phyloP scores from a whole-genome alignment of 2,888 invertebrate species.

The Serripes groenlandicus region DNA sequence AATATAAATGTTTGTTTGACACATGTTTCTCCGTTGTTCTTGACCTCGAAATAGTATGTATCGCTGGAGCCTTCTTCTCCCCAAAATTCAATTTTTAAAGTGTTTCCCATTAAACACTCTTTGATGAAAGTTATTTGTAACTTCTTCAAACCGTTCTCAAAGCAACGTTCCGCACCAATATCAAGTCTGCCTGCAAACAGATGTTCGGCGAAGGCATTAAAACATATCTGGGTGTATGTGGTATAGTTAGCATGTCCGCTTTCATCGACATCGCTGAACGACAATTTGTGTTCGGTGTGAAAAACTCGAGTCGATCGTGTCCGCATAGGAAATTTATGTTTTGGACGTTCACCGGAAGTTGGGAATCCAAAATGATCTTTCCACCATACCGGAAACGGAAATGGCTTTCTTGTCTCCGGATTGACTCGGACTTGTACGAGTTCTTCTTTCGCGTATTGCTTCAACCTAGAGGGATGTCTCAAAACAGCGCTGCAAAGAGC shows the following conservation, averaged over 20 bases:
- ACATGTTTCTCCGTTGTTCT: slow-evolving; percentile 14
- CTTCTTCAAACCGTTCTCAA: slow-evolving; percentile 38
- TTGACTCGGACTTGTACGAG: slow-evolving; percentile 47
- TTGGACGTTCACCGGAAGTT: slow-evolving; percentile 18
- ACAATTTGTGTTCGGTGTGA: slow-evolving; percentile 23
- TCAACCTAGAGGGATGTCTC: slow-evolving; percentile 25
- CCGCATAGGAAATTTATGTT: slow-evolving; percentile 30
- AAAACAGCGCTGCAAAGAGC: slow-evolving; percentile 3
- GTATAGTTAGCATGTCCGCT: slow-evolving; percentile 50
- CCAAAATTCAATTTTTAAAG: slow-evolving; percentile 47
- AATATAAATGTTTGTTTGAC: slow-evolving; percentile 1
- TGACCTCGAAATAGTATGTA: slow-evolving; percentile 44
- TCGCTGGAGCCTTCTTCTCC: slow-evolving; percentile 1
- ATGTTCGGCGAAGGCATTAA: slow-evolving; percentile 47
- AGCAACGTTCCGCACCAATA: background rate
- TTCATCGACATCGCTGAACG: slow-evolving; percentile 50
- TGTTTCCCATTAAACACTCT: slow-evolving; percentile 46
- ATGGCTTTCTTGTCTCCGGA: slow-evolving; percentile 40
- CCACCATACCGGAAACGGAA: slow-evolving; percentile 46
- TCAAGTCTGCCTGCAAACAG: background rate
- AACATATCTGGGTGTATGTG: slow-evolving; percentile 33
- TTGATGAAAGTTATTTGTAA: slow-evolving; percentile 43
- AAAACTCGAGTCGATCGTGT: slow-evolving; percentile 10
- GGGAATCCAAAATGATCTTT: slow-evolving; percentile 29
- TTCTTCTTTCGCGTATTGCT: slow-evolving; percentile 23